Percentiles rank a stretch among this genome's conserved stretches.
Evolutionary conservation across 2,888 invertebrate species (phyloP).

Genomic region (Agriopis leucophaearia): DNA sequence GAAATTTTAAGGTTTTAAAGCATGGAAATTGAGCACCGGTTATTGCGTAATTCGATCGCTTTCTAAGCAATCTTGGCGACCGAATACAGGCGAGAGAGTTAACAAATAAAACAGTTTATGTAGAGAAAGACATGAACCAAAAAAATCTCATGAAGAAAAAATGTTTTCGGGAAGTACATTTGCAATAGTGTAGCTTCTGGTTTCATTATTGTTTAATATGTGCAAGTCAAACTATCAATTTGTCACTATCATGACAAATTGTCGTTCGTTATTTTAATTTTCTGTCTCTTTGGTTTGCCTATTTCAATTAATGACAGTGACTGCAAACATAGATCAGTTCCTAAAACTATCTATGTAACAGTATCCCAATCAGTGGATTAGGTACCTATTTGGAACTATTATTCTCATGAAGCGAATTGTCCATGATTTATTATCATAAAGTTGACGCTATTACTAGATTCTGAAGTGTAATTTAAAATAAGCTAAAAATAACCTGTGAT

Average conservation of each 20-base stretch:
- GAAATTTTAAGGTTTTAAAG: constrained; percentile 58
- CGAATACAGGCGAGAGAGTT: constrained; percentile 51
- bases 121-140: constrained; percentile 9
- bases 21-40: constrained; percentile 46
- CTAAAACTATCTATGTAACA: too few relatives aligned
- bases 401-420: background rate
- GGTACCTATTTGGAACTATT: too few relatives aligned
- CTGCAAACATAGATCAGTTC: too few relatives aligned
- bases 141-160: background rate
- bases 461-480: constrained; percentile 18
- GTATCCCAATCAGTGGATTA: too few relatives aligned
- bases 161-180: too few relatives aligned
- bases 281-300: too few relatives aligned
- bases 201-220: background rate
- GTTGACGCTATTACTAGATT: constrained; percentile 29
- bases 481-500: constrained; percentile 53
- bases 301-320: too few relatives aligned
- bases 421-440: constrained; percentile 37
- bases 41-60: constrained; percentile 58
- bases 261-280: background rate
- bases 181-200: background rate
- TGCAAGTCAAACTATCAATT: background rate
- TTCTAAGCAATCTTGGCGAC: constrained; percentile 53
- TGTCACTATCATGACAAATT: background rate
- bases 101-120: constrained; percentile 46